Evolutionary conservation across 2,888 invertebrate species (phyloP).

Genomic region (Allygus modestus): DNA sequence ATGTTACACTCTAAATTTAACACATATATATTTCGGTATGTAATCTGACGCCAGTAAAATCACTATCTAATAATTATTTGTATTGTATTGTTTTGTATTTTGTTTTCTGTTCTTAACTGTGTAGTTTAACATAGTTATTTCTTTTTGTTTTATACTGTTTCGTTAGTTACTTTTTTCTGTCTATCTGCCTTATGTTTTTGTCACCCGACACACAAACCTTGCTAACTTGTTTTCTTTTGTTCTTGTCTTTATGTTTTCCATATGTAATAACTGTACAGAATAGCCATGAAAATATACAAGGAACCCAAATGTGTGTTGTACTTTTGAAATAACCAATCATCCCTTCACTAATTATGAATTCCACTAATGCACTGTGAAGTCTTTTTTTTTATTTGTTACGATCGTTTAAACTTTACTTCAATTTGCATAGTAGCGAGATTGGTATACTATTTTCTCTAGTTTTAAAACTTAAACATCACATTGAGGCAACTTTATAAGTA

Average conservation of each 20-base stretch:
- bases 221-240: not conserved
- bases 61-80: not conserved
- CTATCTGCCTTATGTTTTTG: not conserved
- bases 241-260: not conserved
- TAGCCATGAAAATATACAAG: slow-evolving; percentile 46
- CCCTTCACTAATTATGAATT: too few species aligned
- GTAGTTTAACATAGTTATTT: not conserved
- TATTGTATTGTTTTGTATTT: not conserved
- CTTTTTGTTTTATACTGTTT: slow-evolving; percentile 10
- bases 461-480: too few species aligned
- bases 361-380: too few species aligned
- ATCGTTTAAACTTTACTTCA: too few species aligned
- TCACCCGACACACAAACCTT: not conserved
- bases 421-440: too few species aligned
- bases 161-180: not conserved
- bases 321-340: slow-evolving; percentile 23
- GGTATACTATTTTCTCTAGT: too few species aligned
- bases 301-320: slow-evolving; percentile 29
- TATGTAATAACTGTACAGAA: slow-evolving; percentile 28
- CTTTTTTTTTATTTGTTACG: too few species aligned
- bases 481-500: too few species aligned
- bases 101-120: not conserved
- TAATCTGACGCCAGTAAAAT: not conserved
- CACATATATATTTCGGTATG: not conserved
- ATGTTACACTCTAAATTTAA: not conserved